A percentile compares a stretch with the other conserved stretches of the same genome.
Evolutionary conservation across 1,140 invertebrate species (phyloP).

Genomic region (Scaptomyza pallida): DNA sequence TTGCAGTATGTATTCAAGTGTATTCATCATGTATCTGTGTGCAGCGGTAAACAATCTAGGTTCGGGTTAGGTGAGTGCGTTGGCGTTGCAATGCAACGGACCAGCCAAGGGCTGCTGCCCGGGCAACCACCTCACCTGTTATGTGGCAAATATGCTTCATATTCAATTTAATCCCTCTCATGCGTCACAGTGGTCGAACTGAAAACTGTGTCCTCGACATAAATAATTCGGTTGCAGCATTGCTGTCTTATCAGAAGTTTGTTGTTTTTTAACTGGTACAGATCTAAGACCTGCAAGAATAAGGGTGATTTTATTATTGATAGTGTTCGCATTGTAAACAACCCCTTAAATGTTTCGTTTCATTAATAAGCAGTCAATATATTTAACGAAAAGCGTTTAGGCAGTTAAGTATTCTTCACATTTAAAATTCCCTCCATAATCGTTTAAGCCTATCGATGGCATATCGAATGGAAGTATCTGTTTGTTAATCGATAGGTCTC

Average conservation of each 20-base stretch:
- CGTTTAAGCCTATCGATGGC: no score
- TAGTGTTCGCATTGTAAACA: not conserved
- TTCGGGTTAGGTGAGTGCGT: not conserved
- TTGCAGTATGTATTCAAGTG: not conserved
- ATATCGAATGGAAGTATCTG: no score
- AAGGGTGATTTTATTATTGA: not conserved
- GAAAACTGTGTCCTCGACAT: not conserved
- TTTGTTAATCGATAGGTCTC: no score
- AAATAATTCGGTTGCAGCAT: not conserved
- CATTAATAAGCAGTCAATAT: not conserved
- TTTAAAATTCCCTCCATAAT: no score
- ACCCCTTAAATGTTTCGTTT: no score
- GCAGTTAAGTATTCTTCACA: no score
- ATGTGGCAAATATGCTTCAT: not conserved
- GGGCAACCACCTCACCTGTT: slow-evolving; percentile 6
- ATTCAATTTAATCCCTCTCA: not conserved
- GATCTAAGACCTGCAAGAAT: no score
- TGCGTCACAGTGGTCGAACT: not conserved
- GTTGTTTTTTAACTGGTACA: no score
- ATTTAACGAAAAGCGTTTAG: no score
- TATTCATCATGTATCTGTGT: not conserved
- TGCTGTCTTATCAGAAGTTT: not conserved
- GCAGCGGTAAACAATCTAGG: not conserved
- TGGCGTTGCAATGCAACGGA: not conserved
- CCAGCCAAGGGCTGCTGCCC: slow-evolving; percentile 2